Evolutionary conservation across 1,140 invertebrate species (phyloP).

Genomic region (Drosophila arawakana): DNA sequence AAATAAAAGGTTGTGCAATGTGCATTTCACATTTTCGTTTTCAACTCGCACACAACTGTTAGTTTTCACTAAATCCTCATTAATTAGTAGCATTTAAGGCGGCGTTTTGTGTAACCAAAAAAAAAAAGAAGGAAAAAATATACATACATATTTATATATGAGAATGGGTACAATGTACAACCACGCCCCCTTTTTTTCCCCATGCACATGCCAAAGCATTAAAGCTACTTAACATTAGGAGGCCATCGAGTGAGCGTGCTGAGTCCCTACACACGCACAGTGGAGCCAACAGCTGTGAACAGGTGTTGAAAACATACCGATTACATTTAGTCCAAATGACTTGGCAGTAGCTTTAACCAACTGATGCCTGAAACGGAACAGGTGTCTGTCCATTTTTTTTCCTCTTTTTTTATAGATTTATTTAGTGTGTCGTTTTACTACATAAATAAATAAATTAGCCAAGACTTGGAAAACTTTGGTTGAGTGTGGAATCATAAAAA

Average conservation of each 20-base stretch:
- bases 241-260: constrained; percentile 5
- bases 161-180: not conserved
- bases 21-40: constrained; percentile 51
- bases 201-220: constrained; percentile 46
- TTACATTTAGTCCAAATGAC: constrained; percentile 62
- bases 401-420: constrained; percentile 34
- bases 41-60: constrained; percentile 39
- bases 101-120: constrained; percentile 53
- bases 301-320: constrained; percentile 74
- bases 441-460: constrained; percentile 31
- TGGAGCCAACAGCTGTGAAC: constrained; percentile 60
- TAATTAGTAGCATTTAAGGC: constrained; percentile 82
- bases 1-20: constrained; percentile 52
- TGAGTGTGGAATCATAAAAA: not conserved
- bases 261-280: constrained; percentile 39
- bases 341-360: constrained; percentile 47
- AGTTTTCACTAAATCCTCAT: constrained; percentile 83
- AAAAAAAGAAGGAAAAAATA: constrained; percentile 13
- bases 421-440: not conserved
- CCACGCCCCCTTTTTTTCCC: constrained; percentile 48
- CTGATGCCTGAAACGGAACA: constrained; percentile 69
- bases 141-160: constrained; percentile 1
- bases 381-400: constrained; percentile 43
- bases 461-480: not conserved
- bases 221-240: constrained; percentile 77